Percentiles rank a stretch among this genome's conserved stretches.
Conservation (phyloP, 2,113 vertebrate genomes). For the Catharus bicknelli region DNA sequence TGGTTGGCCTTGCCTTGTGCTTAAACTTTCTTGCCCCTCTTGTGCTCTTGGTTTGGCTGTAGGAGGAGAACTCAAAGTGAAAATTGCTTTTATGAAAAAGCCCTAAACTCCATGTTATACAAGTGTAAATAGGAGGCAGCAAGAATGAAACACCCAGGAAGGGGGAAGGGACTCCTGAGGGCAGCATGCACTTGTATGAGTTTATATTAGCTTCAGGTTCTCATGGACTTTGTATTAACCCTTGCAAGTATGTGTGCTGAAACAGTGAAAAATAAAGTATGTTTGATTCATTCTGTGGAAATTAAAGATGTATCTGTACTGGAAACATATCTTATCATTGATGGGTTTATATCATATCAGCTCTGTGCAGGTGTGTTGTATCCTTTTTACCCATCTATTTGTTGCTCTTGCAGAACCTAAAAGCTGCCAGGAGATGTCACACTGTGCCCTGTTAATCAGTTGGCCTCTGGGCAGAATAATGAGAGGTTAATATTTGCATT, state of each 20-base stretch:
- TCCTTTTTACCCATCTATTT: neutral
- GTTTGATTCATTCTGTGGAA: neutral
- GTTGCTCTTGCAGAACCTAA: neutral
- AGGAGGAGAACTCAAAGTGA: neutral
- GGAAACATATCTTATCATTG: neutral
- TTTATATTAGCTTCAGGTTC: neutral
- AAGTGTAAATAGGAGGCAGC: neutral
- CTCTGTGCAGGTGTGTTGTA: neutral
- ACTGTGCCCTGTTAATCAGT: neutral
- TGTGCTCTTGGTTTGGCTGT: neutral
- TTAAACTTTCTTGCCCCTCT: neutral
- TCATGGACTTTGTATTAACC: neutral
- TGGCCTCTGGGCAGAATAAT: neutral
- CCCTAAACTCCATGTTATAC: neutral
- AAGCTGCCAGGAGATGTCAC: slow-evolving; percentile 49
- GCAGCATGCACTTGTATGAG: neutral
- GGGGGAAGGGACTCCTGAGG: neutral
- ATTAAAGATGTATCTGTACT: neutral
- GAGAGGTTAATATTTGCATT: neutral
- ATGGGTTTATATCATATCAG: neutral
- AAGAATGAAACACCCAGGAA: neutral
- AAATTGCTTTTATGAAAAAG: neutral
- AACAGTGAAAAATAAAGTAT: neutral
- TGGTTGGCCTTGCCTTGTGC: neutral
- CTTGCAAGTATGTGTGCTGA: neutral